phyloP scores from a whole-genome alignment of 2,888 invertebrate genomes.

The Pollenia angustigena region DNA sequence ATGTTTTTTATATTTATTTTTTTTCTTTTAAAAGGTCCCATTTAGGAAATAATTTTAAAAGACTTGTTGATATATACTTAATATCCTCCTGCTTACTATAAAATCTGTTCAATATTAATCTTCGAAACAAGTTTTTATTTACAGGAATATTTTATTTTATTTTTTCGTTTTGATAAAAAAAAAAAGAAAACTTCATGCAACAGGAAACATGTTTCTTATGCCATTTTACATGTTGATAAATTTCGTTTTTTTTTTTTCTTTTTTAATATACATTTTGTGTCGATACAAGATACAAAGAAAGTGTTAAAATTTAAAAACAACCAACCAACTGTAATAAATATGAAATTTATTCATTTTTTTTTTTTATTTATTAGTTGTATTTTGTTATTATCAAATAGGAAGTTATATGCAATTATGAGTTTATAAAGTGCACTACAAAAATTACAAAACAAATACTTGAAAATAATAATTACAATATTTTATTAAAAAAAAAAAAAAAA shows the following conservation, averaged over 20 bases:
- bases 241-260: background rate
- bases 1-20: too few relatives aligned
- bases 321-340: conserved; percentile 10
- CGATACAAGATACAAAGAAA: conserved; percentile 23
- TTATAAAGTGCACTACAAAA: conserved; percentile 36
- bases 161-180: background rate
- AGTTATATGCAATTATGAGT: conserved; percentile 53
- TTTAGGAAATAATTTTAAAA: too few relatives aligned
- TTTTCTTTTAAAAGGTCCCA: too few relatives aligned
- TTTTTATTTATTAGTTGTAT: conserved; percentile 6
- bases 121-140: too few relatives aligned
- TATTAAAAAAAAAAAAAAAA: conserved; percentile 12
- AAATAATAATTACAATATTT: conserved; percentile 34
- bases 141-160: background rate
- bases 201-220: conserved; percentile 30
- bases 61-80: too few relatives aligned
- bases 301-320: conserved; percentile 13
- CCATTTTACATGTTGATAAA: conserved; percentile 21
- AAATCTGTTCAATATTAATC: too few relatives aligned
- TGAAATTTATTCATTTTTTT: background rate
- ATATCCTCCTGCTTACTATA: too few relatives aligned
- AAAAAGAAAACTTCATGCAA: background rate
- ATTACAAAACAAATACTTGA: conserved; percentile 40
- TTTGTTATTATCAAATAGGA: conserved; percentile 58
- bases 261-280: conserved; percentile 19